Conservation (phyloP, 2,113 vertebrate species). For the Numenius arquata region DNA sequence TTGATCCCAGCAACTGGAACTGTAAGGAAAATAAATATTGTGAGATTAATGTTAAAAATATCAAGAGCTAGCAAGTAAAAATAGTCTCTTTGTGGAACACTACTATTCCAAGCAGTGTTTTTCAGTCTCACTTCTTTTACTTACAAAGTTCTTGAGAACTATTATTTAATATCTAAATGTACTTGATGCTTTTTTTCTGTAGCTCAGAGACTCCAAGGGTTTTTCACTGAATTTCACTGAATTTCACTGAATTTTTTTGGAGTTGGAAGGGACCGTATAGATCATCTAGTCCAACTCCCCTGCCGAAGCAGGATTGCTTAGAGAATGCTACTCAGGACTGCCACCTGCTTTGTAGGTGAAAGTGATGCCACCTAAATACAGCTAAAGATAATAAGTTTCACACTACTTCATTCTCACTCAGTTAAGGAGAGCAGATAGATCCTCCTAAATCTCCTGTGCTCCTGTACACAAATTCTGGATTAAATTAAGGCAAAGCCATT, state of each 20-base stretch:
- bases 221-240: no score
- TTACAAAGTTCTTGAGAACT: not conserved
- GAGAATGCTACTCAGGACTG: no score
- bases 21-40: not conserved
- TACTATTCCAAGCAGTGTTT: not conserved
- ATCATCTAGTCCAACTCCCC: no score
- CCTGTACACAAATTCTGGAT: not conserved
- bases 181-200: not conserved
- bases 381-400: not conserved
- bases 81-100: not conserved
- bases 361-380: not conserved
- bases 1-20: not conserved
- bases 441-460: not conserved
- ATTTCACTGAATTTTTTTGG: no score
- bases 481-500: not conserved
- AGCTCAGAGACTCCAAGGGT: not conserved
- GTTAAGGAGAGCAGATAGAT: not conserved
- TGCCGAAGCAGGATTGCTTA: no score
- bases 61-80: not conserved
- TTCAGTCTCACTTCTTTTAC: not conserved
- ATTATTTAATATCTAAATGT: not conserved
- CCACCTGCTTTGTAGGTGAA: not conserved
- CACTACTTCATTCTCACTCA: not conserved
- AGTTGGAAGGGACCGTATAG: no score
- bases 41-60: not conserved